phyloP scores from a whole-genome alignment of 2,797 vertebrate genomes.

The Micromesistius poutassou region DNA sequence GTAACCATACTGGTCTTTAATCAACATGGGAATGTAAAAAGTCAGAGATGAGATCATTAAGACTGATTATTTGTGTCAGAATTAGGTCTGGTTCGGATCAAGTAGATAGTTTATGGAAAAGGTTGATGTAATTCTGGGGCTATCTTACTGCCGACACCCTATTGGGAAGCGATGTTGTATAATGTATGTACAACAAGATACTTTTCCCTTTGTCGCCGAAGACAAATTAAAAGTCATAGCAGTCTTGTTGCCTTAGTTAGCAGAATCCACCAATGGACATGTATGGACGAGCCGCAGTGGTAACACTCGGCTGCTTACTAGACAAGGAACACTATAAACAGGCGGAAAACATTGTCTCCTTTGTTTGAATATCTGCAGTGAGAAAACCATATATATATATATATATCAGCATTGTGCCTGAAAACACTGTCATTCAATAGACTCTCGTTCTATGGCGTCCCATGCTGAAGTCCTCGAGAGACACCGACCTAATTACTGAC shows the following conservation, averaged over 20 bases:
- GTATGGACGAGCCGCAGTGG: neutral
- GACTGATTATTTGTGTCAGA: constrained; percentile 30
- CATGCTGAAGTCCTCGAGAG: neutral
- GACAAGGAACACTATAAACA: neutral
- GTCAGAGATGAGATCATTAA: constrained; percentile 36
- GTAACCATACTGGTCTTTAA: constrained; percentile 26
- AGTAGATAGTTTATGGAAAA: constrained; percentile 6
- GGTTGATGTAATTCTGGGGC: neutral
- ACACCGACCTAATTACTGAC: neutral
- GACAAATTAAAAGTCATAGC: neutral
- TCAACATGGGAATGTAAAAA: constrained; percentile 8
- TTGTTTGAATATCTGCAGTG: neutral
- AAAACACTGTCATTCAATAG: neutral
- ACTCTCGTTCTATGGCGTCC: neutral
- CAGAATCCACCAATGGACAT: neutral
- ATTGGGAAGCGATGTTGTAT: neutral
- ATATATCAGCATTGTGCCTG: neutral
- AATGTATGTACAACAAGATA: neutral
- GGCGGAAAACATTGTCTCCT: neutral
- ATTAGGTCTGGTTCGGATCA: constrained; percentile 44
- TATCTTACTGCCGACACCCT: neutral
- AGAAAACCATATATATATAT: neutral
- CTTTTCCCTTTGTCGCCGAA: neutral
- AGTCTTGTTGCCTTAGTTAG: neutral
- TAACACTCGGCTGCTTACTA: neutral